These are phyloP conservation scores for Neuroterus valhalla DNA, from an alignment of 1,140 invertebrate genomes.

Conservation along the genomic window DNA sequence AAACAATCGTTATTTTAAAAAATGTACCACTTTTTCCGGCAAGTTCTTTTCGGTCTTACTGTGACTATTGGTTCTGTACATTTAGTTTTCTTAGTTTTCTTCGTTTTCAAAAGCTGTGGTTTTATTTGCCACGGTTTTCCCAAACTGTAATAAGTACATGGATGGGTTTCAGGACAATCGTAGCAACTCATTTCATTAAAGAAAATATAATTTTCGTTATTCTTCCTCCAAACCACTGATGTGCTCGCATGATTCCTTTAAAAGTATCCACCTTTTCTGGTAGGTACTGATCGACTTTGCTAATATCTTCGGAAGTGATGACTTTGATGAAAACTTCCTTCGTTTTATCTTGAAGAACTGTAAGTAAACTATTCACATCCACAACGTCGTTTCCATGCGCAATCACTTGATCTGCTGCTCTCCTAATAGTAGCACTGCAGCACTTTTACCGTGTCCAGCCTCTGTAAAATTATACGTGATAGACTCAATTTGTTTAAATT, in stretches of 20 bases:
- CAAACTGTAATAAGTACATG: background rate
- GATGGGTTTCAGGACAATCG: background rate
- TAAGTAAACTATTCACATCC: background rate
- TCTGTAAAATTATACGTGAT: no score
- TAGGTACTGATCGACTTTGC: background rate
- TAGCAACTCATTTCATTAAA: background rate
- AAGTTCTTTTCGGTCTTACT: no score
- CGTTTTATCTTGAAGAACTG: background rate
- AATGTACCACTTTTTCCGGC: no score
- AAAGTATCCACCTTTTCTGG: background rate
- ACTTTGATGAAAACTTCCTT: background rate
- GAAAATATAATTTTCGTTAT: background rate
- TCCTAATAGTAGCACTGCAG: no score
- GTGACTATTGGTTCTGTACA: no score
- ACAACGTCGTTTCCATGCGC: background rate
- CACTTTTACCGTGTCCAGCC: constrained; percentile 57
- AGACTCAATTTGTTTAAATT: constrained; percentile 2
- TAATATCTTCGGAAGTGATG: no score
- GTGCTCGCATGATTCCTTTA: background rate
- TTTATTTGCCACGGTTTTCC: background rate
- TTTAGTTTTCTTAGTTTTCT: no score
- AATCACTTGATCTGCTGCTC: no score
- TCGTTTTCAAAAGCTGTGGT: background rate
- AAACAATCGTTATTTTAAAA: no score
- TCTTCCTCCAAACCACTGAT: background rate